Conservation (phyloP, 30 jellyfish, hydroid and myxozoan genomes). For the Turritopsis dohrnii region DNA sequence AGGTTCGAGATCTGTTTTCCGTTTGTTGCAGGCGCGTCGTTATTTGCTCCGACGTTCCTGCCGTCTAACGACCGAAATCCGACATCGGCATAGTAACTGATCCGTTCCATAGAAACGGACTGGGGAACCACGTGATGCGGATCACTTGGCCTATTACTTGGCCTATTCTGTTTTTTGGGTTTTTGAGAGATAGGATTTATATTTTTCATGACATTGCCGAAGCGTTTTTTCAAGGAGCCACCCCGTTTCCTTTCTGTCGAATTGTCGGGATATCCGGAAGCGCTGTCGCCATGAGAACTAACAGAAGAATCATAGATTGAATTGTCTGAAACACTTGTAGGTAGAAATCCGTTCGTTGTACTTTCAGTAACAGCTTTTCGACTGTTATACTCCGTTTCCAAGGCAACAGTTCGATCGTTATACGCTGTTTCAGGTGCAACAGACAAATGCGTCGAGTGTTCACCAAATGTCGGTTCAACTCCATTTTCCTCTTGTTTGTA, state of each 20-base stretch:
- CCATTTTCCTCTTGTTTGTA: not conserved
- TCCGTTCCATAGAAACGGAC: conserved; percentile 20
- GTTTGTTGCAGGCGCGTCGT: not conserved
- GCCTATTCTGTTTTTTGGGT: not conserved
- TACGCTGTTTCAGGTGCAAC: not conserved
- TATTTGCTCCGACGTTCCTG: not conserved
- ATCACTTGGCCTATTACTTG: not conserved
- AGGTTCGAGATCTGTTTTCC: not conserved
- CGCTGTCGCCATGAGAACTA: not conserved
- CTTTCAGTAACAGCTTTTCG: not conserved
- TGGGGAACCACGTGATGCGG: not conserved
- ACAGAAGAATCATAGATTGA: not conserved
- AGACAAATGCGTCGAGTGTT: not conserved
- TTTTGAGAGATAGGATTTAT: not conserved
- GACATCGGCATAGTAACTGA: conserved; percentile 7
- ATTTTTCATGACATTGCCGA: conserved; percentile 19
- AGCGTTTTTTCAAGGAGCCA: conserved; percentile 23
- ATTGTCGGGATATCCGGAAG: not conserved
- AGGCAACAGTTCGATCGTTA: not conserved
- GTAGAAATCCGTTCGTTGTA: not conserved
- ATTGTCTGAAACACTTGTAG: not conserved
- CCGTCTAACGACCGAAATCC: not conserved
- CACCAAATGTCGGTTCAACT: not conserved
- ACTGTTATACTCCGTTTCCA: not conserved
- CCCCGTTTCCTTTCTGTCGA: not conserved